Conservation (phyloP, 2,888 invertebrate genomes). For the Phyto melanocephala region DNA sequence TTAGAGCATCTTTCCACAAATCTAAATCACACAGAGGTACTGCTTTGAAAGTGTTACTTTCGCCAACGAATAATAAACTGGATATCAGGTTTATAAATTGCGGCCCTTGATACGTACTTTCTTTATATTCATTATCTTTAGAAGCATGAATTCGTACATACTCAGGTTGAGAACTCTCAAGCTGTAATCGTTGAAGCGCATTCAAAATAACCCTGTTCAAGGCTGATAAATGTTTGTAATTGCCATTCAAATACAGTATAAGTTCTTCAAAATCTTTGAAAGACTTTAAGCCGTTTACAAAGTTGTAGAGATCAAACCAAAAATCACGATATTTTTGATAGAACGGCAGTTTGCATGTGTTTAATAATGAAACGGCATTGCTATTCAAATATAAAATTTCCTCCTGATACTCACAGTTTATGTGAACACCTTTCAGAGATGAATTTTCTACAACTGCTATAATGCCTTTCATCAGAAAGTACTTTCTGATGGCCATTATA, state of each 20-base stretch:
- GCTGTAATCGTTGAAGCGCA: conserved; percentile 65
- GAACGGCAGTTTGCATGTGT: conserved; percentile 59
- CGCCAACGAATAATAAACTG: conserved; percentile 69
- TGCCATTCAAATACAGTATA: conserved; percentile 66
- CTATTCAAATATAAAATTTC: conserved; percentile 69
- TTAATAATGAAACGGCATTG: conserved; percentile 69
- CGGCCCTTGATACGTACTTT: conserved; percentile 72
- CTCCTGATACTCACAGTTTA: conserved; percentile 71
- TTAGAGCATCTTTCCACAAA: conserved; percentile 72
- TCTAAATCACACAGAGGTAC: conserved; percentile 74
- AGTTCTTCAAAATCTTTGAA: conserved; percentile 65
- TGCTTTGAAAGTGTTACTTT: conserved; percentile 72
- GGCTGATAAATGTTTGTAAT: conserved; percentile 73
- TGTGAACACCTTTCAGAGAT: not conserved
- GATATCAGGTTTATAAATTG: conserved; percentile 69
- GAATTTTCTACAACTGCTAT: conserved; percentile 57
- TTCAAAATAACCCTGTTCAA: conserved; percentile 68
- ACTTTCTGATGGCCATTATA: conserved; percentile 70
- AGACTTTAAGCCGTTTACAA: conserved; percentile 21
- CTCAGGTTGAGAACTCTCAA: conserved; percentile 71
- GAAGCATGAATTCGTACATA: conserved; percentile 56
- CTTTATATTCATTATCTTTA: conserved; percentile 67
- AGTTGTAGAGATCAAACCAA: conserved; percentile 63
- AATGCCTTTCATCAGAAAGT: conserved; percentile 70
- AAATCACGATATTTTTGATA: conserved; percentile 65